phyloP scores from a whole-genome alignment of 2,113 vertebrate genomes.

The Chaetorhynchus papuensis region DNA sequence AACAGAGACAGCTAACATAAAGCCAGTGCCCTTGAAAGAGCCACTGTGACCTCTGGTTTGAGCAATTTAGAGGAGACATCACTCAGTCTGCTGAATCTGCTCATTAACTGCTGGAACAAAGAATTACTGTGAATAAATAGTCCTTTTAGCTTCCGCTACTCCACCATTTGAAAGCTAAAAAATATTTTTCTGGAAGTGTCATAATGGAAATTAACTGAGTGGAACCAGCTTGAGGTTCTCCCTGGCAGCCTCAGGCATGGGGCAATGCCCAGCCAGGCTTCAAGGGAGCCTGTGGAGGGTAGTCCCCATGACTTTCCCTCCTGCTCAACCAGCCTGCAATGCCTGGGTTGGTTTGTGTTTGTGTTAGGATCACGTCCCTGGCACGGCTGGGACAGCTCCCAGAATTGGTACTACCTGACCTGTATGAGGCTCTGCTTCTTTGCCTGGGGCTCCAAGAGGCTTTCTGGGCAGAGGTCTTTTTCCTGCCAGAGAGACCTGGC shows the following conservation, averaged over 20 bases:
- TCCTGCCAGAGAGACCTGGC: background rate
- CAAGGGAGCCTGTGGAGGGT: background rate
- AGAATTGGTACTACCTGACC: background rate
- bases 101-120: constrained; percentile 18
- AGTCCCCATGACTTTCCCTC: background rate
- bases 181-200: background rate
- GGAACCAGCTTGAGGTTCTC: background rate
- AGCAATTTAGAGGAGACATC: background rate
- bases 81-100: background rate
- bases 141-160: background rate
- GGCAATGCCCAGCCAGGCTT: background rate
- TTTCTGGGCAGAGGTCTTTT: background rate
- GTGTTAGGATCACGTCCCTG: background rate
- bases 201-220: background rate
- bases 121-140: background rate
- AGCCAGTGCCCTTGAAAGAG: background rate
- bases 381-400: background rate
- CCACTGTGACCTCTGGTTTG: background rate
- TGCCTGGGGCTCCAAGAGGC: background rate
- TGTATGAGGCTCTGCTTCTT: background rate
- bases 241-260: background rate
- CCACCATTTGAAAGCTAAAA: background rate
- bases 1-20: background rate
- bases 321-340: background rate
- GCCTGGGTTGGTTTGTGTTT: background rate